Conservation (phyloP, 2,113 vertebrate species). For the Sander vitreus region DNA sequence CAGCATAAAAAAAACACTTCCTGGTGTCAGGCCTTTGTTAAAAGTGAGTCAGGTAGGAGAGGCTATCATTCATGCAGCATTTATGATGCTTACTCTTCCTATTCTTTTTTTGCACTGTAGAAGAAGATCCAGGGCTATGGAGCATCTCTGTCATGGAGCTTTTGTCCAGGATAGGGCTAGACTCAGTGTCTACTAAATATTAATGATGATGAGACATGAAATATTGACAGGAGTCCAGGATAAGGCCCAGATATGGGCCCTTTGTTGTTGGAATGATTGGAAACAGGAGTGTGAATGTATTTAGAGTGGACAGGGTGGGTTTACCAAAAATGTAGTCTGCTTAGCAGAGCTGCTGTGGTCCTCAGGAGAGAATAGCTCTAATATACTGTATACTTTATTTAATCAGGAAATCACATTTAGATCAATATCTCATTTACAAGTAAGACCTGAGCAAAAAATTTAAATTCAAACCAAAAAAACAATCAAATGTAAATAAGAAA, state of each 20-base stretch:
- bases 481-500: no score
- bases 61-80: slow-evolving; percentile 53
- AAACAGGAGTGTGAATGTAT: slow-evolving; percentile 5
- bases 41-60: neutral
- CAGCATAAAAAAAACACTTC: slow-evolving; percentile 6
- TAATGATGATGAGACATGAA: slow-evolving; percentile 46
- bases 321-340: neutral
- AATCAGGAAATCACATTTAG: no score
- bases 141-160: slow-evolving; percentile 22
- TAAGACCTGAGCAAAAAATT: no score
- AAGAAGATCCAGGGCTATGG: slow-evolving; percentile 4
- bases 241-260: neutral
- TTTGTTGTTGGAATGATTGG: slow-evolving; percentile 2
- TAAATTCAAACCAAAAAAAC: no score
- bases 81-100: slow-evolving; percentile 35
- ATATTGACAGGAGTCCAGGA: slow-evolving; percentile 37
- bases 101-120: slow-evolving; percentile 34
- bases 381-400: neutral
- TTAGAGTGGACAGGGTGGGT: neutral
- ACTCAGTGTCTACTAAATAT: slow-evolving; percentile 41
- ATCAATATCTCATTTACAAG: no score
- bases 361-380: neutral
- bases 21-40: slow-evolving; percentile 11
- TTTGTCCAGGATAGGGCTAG: slow-evolving; percentile 16
- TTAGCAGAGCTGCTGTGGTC: neutral